Conservation (phyloP, 2,113 vertebrate genomes). For the Cinclus cinclus region DNA sequence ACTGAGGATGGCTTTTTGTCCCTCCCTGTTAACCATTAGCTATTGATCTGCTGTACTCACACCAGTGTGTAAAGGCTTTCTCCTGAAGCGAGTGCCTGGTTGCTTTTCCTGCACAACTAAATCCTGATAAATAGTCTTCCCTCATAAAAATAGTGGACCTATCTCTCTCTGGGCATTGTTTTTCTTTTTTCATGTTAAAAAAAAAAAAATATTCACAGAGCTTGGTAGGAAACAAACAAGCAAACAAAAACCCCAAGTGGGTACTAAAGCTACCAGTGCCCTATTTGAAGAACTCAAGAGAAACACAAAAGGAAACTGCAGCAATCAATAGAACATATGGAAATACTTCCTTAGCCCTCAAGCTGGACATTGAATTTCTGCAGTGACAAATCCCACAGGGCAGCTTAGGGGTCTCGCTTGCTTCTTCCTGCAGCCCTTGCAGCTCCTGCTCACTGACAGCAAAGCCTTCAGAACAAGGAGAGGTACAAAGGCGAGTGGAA, state of each 20-base stretch:
- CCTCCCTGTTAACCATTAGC: background rate
- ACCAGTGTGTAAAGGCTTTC: background rate
- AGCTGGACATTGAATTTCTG: background rate
- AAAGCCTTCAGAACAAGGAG: background rate
- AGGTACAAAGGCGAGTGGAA: background rate
- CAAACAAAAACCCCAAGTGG: background rate
- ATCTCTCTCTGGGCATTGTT: background rate
- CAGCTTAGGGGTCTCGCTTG: background rate
- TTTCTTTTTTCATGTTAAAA: background rate
- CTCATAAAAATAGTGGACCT: background rate
- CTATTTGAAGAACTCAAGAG: background rate
- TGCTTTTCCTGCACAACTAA: background rate
- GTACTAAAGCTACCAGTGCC: background rate
- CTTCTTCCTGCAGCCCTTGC: background rate
- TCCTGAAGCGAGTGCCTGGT: background rate
- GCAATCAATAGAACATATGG: background rate
- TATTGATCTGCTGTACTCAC: background rate
- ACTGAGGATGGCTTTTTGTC: background rate
- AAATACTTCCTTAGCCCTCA: background rate
- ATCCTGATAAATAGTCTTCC: background rate
- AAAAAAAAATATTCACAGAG: background rate
- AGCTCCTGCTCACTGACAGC: background rate
- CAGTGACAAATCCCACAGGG: background rate
- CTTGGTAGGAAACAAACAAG: background rate
- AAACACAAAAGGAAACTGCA: background rate